These are phyloP conservation scores for Lutjanus argentimaculatus DNA, from an alignment of 2,797 vertebrate species.

Conservation along the genomic window DNA sequence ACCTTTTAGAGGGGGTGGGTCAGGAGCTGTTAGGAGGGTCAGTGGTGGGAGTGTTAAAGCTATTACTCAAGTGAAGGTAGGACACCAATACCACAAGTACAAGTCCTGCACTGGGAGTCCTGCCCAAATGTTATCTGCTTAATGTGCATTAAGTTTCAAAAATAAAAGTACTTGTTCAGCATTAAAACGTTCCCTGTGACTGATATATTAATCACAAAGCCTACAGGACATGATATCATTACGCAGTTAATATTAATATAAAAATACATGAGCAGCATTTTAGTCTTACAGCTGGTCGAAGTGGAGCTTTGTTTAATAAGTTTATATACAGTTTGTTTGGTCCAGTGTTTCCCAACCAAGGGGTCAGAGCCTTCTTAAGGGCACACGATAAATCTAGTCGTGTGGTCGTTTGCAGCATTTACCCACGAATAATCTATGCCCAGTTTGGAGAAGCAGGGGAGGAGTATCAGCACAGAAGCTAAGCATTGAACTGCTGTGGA, in stretches of 20 bases:
- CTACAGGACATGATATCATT: neutral
- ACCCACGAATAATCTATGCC: no score
- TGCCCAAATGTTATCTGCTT: neutral
- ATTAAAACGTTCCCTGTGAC: neutral
- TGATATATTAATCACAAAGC: neutral
- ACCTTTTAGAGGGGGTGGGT: conserved; percentile 41
- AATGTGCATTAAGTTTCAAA: neutral
- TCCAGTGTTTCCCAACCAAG: neutral
- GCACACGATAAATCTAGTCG: neutral
- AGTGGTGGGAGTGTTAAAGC: neutral
- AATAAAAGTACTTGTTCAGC: neutral
- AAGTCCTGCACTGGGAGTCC: neutral
- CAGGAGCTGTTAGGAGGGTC: conserved; percentile 16
- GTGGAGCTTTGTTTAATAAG: neutral
- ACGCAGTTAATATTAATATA: neutral
- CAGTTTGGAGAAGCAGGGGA: no score
- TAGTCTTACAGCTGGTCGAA: neutral
- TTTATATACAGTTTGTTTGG: neutral
- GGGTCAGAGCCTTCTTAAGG: no score
- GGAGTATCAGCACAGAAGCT: no score
- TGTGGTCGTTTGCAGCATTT: no score
- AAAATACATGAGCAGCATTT: neutral
- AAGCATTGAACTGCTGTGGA: no score
- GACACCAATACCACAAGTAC: neutral
- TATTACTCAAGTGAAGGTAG: neutral